Evolutionary conservation across 2,797 vertebrate species (phyloP), one percentile per base, ranked within the genome.

Genomic region (Gastrophryne carolinensis): DNA sequence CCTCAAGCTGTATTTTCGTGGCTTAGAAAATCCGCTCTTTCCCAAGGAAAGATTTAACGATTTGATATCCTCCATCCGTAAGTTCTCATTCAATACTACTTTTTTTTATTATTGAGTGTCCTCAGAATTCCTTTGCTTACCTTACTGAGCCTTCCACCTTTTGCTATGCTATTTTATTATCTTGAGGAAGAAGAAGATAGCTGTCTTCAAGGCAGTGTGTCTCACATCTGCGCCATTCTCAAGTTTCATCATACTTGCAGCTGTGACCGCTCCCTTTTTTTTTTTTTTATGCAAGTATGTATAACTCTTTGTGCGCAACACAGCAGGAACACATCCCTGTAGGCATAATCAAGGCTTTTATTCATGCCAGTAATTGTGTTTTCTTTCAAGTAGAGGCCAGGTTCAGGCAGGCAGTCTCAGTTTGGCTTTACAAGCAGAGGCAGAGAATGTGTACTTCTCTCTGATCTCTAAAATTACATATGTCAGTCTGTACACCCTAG

Each of bases 1-100:
- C 84, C 93, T 98, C 81, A 99, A 99, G 86, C 94, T 99, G 75
- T 99, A 98, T 86, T 98, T 99, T 89, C 91, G 97, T 41, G 96
- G 96, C 79, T 91, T 99, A 89, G 97, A 99, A 90, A 98, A 98
- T 84, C 94, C 97, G 68, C 93, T 98, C 81, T 98, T 98, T 92
- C 96, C 96, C 83, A 98, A 96, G 89, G 97, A 99, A 91, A 95
- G 95, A 88, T 99, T 99, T 92, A 97, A 89, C 80, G 97, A 99
- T 81, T 94, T 98, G 83, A 94, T 99, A 83, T 94, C 95, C 80
- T 95, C 92, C 91, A 90, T 98, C 93, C 93, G 97, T 98, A 94
- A 97, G 97, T 92, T 72, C n/a, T 79, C 73, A 0, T 0, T 81
- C 56, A 52, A 70, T 41, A 61, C 11, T 13, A 9, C 21, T n/a